phyloP scores from a whole-genome alignment of 2,888 invertebrate genomes.

The Odontomyia ornata region DNA sequence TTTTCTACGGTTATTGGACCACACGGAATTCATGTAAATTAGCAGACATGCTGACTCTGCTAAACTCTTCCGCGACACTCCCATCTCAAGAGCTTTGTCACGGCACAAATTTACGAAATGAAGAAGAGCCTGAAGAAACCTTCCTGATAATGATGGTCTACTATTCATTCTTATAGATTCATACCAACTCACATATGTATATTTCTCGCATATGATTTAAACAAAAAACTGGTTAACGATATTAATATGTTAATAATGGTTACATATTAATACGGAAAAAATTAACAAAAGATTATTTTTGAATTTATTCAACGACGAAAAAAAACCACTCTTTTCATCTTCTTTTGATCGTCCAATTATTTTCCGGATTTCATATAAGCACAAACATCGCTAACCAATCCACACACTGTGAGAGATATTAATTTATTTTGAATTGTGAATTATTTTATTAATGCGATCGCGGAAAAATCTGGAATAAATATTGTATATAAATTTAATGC shows the following conservation, averaged over 20 bases:
- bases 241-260: constrained; percentile 17
- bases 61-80: not conserved
- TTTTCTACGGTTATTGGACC: constrained; percentile 40
- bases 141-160: too few relatives aligned
- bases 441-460: too few relatives aligned
- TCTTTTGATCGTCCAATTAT: not conserved
- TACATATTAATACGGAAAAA: constrained; percentile 16
- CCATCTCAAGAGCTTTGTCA: not conserved
- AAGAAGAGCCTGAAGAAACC: not conserved
- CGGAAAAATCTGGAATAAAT: too few relatives aligned
- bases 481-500: too few relatives aligned
- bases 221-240: constrained; percentile 2
- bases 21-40: constrained; percentile 14
- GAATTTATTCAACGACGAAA: not conserved
- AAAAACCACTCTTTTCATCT: too few relatives aligned
- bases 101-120: not conserved
- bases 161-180: too few relatives aligned
- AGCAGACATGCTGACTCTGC: constrained; percentile 7
- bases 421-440: too few relatives aligned
- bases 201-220: not conserved
- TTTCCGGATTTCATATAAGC: not conserved
- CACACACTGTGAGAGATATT: too few relatives aligned
- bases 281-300: constrained; percentile 19
- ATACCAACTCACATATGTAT: too few relatives aligned
- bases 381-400: too few relatives aligned